phyloP scores from a whole-genome alignment of 2,888 invertebrate species.

The Lepetodrilus schrolli region DNA sequence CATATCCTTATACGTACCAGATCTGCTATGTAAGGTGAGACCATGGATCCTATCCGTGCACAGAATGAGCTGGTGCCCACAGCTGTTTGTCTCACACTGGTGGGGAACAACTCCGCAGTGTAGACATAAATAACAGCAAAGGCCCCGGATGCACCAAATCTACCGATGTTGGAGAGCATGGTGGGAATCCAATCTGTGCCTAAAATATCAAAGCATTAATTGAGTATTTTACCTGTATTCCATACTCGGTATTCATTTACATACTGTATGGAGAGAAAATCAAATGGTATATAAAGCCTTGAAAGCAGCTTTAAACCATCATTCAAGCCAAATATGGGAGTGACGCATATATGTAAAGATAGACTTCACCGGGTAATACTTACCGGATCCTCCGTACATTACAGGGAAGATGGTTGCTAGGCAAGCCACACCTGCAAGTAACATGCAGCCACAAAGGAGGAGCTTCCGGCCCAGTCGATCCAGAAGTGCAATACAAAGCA shows the following conservation, averaged over 20 bases:
- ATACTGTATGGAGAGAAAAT: no score
- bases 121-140: not conserved
- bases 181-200: not conserved
- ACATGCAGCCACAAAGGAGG: slow-evolving; percentile 50
- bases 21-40: not conserved
- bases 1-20: not conserved
- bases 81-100: not conserved
- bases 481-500: slow-evolving; percentile 54
- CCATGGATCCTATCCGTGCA: not conserved
- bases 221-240: no score
- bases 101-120: not conserved
- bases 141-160: not conserved
- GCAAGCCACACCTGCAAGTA: slow-evolving; percentile 54
- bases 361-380: no score
- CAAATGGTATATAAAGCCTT: no score
- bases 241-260: no score
- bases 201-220: no score
- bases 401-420: slow-evolving; percentile 48
- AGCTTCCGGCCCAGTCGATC: slow-evolving; percentile 57
- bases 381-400: slow-evolving; percentile 31
- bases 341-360: no score
- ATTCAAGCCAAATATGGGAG: no score
- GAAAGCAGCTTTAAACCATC: no score
- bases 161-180: not conserved
- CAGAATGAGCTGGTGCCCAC: not conserved